Evolutionary conservation across 2,888 invertebrate species (phyloP).

Genomic region (Acrobasis suavella): DNA sequence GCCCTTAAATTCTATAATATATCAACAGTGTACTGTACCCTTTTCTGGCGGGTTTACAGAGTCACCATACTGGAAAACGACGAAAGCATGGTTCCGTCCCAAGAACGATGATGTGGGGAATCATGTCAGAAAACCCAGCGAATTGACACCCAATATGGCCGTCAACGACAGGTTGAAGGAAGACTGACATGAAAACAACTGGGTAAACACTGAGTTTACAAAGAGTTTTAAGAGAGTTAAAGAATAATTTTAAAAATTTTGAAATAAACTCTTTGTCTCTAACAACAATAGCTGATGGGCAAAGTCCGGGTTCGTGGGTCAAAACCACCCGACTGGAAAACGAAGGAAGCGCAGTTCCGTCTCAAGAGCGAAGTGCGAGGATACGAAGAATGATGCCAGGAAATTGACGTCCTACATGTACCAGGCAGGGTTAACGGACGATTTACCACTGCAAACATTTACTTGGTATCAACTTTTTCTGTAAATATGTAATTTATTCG

Average conservation of each 20-base stretch:
- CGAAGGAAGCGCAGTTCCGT: constrained; percentile 35
- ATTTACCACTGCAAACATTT: background rate
- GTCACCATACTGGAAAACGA: constrained; percentile 60
- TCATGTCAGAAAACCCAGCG: background rate
- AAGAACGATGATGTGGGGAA: constrained; percentile 32
- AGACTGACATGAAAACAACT: background rate
- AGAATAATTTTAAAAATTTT: background rate
- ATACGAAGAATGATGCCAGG: constrained; percentile 28
- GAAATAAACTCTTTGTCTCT: background rate
- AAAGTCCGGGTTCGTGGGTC: constrained; percentile 28
- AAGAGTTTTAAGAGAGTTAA: too few species aligned
- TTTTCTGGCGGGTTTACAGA: constrained; percentile 21
- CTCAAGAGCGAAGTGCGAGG: constrained; percentile 29
- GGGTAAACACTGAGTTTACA: too few species aligned
- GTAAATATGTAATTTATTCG: too few species aligned
- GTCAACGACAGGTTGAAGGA: background rate
- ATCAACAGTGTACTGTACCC: background rate
- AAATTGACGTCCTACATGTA: constrained; percentile 27
- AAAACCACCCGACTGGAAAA: constrained; percentile 32
- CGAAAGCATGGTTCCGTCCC: constrained; percentile 69
- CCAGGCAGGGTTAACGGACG: constrained; percentile 4
- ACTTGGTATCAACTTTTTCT: background rate
- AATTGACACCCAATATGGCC: background rate
- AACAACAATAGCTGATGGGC: constrained; percentile 25
- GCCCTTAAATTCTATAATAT: too few species aligned